Conservation (phyloP, 2,888 invertebrate species). For the Drepanosiphum platanoidis region DNA sequence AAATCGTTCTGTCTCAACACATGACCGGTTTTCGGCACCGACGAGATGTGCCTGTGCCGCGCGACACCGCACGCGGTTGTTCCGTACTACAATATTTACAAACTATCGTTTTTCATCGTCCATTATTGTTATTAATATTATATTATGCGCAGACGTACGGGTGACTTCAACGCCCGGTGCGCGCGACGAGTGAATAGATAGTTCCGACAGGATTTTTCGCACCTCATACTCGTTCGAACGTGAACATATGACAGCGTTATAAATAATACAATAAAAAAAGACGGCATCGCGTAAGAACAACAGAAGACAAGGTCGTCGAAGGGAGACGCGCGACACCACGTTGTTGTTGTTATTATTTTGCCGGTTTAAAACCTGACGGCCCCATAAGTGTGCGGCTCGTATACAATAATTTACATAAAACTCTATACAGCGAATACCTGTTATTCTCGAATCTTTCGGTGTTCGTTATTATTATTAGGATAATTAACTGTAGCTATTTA, state of each 20-base stretch:
- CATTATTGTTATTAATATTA: not conserved
- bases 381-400: not conserved
- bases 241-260: not conserved
- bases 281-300: not conserved
- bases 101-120: not conserved
- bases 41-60: not conserved
- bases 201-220: not conserved
- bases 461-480: not conserved
- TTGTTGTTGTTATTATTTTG: not conserved
- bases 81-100: not conserved
- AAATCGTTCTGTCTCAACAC: conserved; percentile 18
- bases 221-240: not conserved
- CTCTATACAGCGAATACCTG: not conserved
- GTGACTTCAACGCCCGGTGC: not conserved
- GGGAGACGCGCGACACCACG: not conserved
- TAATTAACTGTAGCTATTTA: not conserved
- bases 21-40: conserved; percentile 31
- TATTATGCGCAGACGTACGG: not conserved
- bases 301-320: conserved; percentile 1
- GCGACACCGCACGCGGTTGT: no score
- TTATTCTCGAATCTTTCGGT: not conserved
- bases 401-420: not conserved
- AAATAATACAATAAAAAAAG: no score
- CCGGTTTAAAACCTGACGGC: not conserved
- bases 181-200: not conserved